Base-by-base conservation (phyloP, 2,888 invertebrate genomes). In the Lacanobia wlatinum region DNA sequence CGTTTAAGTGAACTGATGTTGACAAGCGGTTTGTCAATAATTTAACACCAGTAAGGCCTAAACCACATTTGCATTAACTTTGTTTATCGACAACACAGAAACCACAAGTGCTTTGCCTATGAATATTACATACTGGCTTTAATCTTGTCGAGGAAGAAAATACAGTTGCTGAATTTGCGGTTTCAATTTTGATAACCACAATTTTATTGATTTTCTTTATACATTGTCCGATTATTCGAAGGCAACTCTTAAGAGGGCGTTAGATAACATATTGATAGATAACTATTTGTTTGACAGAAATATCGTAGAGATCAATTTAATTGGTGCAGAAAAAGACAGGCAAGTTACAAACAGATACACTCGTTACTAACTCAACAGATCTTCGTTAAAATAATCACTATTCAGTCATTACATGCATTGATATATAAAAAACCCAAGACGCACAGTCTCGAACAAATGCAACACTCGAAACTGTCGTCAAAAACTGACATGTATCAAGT, bases 271-370 rank as follows among this genome's bases (percentile, higher is more conserved):
- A 64, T 50, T 78, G n/a, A 80, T 10, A 53, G n/a, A 38, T 62
- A 48, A 59, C 38, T 83, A 75, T 88, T 90, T 92, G 78, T 89
- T 90, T 86, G 83, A 90, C 95, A 95, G 95, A 93, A 95, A 95
- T 91, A 94, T 95, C 86, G 85, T 94, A 91, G 95, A 94, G 84
- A 93, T 95, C 84, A 91, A 90, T 88, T 87, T 94, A 84, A 90
- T 88, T 81, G 90, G 85, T 74, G 86, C 88, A 75, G 89, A 84
- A 78, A 89, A 87, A 53, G 90, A 90, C 89, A 94, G 95, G 95
- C 95, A 94, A 95, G 95, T 95, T 89, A 66, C 38, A 72, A 68
- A 61, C 59, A 73, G 18, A 21, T 69, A 55, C 48, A 55, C 2
- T 46, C 2, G 61, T 43, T 63, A 73, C 50, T 78, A 78, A 83